A percentile compares a stretch with the other conserved stretches of the same genome.
phyloP scores from a whole-genome alignment of 30 jellyfish, hydroid and myxozoan species.

The Aurelia sp. region DNA sequence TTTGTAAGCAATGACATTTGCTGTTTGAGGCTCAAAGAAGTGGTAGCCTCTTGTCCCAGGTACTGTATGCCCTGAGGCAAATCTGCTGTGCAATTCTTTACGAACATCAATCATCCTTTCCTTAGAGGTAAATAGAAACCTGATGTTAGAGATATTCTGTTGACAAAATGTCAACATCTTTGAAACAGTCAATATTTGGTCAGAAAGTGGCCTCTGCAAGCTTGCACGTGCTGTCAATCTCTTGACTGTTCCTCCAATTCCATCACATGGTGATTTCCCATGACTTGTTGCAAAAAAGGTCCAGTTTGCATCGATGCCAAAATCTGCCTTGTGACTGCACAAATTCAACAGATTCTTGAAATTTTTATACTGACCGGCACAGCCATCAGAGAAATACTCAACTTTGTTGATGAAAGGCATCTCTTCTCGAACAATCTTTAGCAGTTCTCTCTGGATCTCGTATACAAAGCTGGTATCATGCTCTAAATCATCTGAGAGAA shows the following conservation, averaged over 20 bases:
- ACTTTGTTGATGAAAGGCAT: constrained; percentile 15
- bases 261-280: constrained; percentile 76
- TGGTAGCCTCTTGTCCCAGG: constrained; percentile 43
- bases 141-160: not conserved
- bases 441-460: not conserved
- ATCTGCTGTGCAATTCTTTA: not conserved
- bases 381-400: constrained; percentile 63
- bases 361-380: constrained; percentile 66
- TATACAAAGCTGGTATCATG: constrained; percentile 66
- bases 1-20: not conserved
- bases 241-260: constrained; percentile 74
- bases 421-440: not conserved
- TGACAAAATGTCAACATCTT: constrained; percentile 7
- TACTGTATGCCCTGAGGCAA: not conserved
- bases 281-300: constrained; percentile 73
- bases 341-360: constrained; percentile 51
- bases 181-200: not conserved
- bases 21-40: constrained; percentile 7
- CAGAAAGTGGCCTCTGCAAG: constrained; percentile 3
- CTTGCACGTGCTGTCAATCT: constrained; percentile 38
- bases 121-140: not conserved
- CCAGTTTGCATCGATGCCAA: constrained; percentile 56
- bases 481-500: not conserved
- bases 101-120: not conserved
- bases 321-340: constrained; percentile 34